Base-by-base conservation (phyloP, 2,888 invertebrate genomes). In the Parapristionchus giblindavisi region DNA sequence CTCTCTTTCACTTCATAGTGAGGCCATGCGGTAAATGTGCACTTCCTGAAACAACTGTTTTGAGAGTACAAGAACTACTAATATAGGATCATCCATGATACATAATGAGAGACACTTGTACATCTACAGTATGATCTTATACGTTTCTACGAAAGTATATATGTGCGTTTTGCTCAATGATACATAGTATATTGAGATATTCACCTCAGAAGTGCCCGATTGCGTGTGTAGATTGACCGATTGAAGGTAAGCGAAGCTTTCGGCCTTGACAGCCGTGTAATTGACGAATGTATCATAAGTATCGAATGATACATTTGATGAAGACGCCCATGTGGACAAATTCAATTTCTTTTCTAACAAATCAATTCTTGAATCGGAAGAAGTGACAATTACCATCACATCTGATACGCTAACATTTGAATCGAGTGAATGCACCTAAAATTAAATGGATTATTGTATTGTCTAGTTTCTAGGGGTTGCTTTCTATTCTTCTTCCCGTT, bases 241-340 rank as follows among this genome's bases (percentile, higher is more conserved):
- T 32, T 61, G 73, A 29, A 73, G 27, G 1, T 21, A 4, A 11
- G 61, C 51, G 36, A 73, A 38, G 1, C 60, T 73, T 51, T 73
- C 61, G 1, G 73, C 60, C 0, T 60, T 38, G 27, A 8, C 24
- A 8, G 73, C 73, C 21, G 73, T 73, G 73, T 73, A 73, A 51
- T 73, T 73, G 73, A 73, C 73, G 34, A 73, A 73, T 3, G 73
- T 61, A 48, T 73, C 61, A 24, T 17, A 73, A 38, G 60, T 73
- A 61, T 73, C 73, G 48, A 73, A 73, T n/a, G 73, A 73, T 32
- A 73, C 73, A 27, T 73, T 60, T n/a, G 73, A 73, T 1, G 60
- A 43, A 32, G 60, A 51, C 48, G 73, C 73, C 73, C 73, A 73
- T 11, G 61, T 73, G 14, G 73, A 48, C 24, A 61, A 34, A 61